Percentiles rank a stretch among this genome's conserved stretches.
phyloP scores from a whole-genome alignment of 1,140 invertebrate species.

The Drosophila persimilis region DNA sequence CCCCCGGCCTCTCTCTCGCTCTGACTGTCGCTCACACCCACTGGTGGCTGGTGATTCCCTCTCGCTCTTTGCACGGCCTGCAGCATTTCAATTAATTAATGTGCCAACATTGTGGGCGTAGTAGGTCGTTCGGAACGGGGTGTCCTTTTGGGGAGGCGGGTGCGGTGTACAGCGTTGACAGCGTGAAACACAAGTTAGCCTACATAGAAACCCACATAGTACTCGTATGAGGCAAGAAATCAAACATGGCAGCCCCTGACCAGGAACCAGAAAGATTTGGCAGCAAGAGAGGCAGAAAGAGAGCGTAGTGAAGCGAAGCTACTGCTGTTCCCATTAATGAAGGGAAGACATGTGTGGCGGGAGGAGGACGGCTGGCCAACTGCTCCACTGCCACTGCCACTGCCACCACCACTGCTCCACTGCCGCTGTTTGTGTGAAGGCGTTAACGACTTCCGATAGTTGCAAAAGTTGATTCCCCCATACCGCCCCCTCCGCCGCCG shows the following conservation, averaged over 20 bases:
- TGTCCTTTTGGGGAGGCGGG: neutral
- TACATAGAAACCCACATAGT: conserved; percentile 71
- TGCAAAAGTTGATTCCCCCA: conserved; percentile 59
- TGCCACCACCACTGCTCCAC: conserved; percentile 2
- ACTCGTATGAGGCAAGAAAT: conserved; percentile 67
- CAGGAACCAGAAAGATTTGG: conserved; percentile 37
- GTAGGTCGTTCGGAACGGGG: conserved; percentile 2
- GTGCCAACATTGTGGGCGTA: conserved; percentile 75
- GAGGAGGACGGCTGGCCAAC: conserved; percentile 19
- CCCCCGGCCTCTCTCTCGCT: neutral
- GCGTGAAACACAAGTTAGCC: conserved; percentile 71
- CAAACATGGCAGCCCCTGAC: conserved; percentile 72
- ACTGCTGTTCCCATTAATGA: conserved; percentile 58
- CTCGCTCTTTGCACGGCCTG: conserved; percentile 39
- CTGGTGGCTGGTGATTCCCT: neutral
- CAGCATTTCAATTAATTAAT: conserved; percentile 80
- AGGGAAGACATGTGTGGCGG: neutral
- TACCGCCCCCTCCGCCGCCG: neutral
- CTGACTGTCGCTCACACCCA: no score
- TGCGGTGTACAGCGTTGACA: conserved; percentile 45
- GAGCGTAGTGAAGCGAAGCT: conserved; percentile 22
- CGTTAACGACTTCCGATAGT: conserved; percentile 79
- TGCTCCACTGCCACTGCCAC: conserved; percentile 8
- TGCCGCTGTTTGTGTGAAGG: conserved; percentile 53
- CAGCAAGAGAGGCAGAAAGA: conserved; percentile 2